phyloP scores from a whole-genome alignment of 2,888 invertebrate genomes.

The Cryptus viduatorius region DNA sequence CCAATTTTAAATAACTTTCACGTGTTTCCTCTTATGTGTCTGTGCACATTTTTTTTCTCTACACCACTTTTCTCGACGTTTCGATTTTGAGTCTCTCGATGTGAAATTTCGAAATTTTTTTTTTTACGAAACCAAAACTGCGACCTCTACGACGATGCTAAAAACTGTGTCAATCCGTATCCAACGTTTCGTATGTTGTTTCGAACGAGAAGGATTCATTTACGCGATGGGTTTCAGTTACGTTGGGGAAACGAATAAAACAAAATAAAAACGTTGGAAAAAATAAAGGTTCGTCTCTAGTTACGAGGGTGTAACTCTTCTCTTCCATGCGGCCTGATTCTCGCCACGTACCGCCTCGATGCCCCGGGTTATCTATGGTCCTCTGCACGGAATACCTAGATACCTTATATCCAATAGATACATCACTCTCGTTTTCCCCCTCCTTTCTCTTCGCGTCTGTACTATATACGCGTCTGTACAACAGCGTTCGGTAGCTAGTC shows the following conservation, averaged over 20 bases:
- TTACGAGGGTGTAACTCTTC: slow-evolving; percentile 61
- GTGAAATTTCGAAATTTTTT: too few species aligned
- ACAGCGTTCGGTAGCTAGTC: slow-evolving; percentile 30
- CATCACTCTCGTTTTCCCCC: not conserved
- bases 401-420: slow-evolving; percentile 57
- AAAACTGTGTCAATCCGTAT: too few species aligned
- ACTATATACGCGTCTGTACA: slow-evolving; percentile 31
- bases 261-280: slow-evolving; percentile 17
- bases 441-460: not conserved
- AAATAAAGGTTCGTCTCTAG: slow-evolving; percentile 35
- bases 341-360: slow-evolving; percentile 60
- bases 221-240: slow-evolving; percentile 22
- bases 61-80: too few species aligned
- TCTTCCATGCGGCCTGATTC: slow-evolving; percentile 60
- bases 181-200: too few species aligned
- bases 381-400: slow-evolving; percentile 27
- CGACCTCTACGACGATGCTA: too few species aligned
- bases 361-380: slow-evolving; percentile 53
- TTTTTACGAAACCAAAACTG: too few species aligned
- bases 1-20: too few species aligned
- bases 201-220: not conserved
- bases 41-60: too few species aligned
- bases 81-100: too few species aligned
- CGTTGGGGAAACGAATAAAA: not conserved
- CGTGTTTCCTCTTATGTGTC: too few species aligned